Conservation (phyloP, 2,888 invertebrate genomes). For the Shargacucullia verbasci region DNA sequence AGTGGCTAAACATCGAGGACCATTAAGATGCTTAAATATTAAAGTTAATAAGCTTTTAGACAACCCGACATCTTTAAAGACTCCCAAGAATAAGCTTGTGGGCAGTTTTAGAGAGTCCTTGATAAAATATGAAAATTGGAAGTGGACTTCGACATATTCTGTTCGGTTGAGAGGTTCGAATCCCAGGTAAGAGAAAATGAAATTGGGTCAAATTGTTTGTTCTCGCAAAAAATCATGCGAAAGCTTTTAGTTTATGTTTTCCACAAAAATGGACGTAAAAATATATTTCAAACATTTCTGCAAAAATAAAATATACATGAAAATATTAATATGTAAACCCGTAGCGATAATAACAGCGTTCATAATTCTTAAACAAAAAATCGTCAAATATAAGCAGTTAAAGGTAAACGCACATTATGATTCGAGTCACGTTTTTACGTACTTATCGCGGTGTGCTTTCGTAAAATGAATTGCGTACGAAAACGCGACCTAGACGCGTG, state of each 20-base stretch:
- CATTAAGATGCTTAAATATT: constrained; percentile 49
- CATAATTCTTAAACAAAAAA: constrained; percentile 40
- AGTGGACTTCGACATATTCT: no score
- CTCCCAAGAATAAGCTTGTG: constrained; percentile 10
- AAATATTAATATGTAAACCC: constrained; percentile 13
- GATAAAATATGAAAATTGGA: constrained; percentile 5
- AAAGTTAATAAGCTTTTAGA: constrained; percentile 42
- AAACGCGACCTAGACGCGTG: constrained; percentile 46
- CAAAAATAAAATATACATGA: constrained; percentile 4
- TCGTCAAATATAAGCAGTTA: constrained; percentile 43
- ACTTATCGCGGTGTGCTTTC: constrained; percentile 77
- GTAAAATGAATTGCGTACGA: constrained; percentile 77
- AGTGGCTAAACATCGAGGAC: constrained; percentile 34
- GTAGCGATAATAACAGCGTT: constrained; percentile 37
- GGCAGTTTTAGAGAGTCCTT: constrained; percentile 19
- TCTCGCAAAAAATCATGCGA: no score
- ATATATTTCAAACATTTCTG: neutral
- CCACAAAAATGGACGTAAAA: no score
- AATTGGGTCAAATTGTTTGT: no score
- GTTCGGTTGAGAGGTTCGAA: no score
- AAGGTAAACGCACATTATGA: constrained; percentile 65
- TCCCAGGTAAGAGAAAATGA: no score
- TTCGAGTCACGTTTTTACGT: constrained; percentile 71
- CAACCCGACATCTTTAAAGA: constrained; percentile 26
- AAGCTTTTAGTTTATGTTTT: no score